Conservation (phyloP, 2,113 vertebrate genomes). For the Salvelinus sp. region DNA sequence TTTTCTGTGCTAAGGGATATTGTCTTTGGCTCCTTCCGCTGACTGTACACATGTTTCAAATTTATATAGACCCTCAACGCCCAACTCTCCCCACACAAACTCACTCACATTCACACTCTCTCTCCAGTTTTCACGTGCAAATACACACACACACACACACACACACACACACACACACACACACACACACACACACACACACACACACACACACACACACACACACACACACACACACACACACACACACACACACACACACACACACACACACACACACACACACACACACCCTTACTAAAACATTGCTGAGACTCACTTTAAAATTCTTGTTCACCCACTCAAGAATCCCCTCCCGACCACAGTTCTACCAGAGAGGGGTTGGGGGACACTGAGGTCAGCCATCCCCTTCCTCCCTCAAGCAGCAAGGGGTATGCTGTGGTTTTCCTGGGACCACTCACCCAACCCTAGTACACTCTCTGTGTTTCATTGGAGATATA, state of each 20-base stretch:
- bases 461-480: conserved; percentile 17
- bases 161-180: conserved; percentile 11
- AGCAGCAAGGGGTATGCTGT: conserved; percentile 52
- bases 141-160: conserved; percentile 3
- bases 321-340: conserved; percentile 28
- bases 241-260: background rate
- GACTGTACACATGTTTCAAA: conserved; percentile 38
- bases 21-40: conserved; percentile 47
- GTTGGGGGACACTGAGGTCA: conserved; percentile 64
- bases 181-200: conserved; percentile 3
- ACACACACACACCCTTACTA: conserved; percentile 5
- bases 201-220: conserved; percentile 13
- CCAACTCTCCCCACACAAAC: conserved; percentile 2
- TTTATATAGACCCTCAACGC: conserved; percentile 24
- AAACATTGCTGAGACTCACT: conserved; percentile 26
- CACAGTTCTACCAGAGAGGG: conserved; percentile 48
- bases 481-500: conserved; percentile 1
- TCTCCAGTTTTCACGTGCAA: conserved; percentile 19
- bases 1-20: conserved; percentile 32
- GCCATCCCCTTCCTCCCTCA: conserved; percentile 59
- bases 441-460: conserved; percentile 56
- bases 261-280: conserved; percentile 17
- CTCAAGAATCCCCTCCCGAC: conserved; percentile 37
- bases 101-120: conserved; percentile 17
- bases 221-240: too few species aligned